These are phyloP conservation scores for Lonchura striata DNA, from an alignment of 2,113 vertebrate species.

Conservation along the genomic window DNA sequence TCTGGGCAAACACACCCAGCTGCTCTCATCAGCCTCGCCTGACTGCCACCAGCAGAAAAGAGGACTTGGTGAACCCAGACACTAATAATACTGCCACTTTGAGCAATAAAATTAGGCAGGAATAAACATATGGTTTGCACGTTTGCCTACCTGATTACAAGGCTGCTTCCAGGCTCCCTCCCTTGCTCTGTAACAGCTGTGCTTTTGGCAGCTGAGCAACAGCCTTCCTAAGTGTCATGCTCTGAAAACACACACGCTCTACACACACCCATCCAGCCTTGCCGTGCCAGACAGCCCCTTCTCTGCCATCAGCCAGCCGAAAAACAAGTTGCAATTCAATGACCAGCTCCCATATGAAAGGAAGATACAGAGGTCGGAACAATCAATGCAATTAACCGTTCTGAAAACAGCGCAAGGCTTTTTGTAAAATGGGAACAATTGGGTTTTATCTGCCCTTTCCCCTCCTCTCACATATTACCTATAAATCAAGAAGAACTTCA, in stretches of 20 bases:
- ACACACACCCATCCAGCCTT: slow-evolving; percentile 12
- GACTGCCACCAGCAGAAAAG: background rate
- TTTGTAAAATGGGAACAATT: background rate
- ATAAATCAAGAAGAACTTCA: background rate
- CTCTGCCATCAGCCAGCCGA: background rate
- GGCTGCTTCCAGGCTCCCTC: slow-evolving; percentile 1
- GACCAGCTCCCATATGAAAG: slow-evolving; percentile 7
- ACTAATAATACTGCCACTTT: background rate
- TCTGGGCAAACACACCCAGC: slow-evolving; percentile 22
- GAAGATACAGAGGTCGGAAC: background rate
- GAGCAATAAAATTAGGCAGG: background rate
- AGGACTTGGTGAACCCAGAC: background rate
- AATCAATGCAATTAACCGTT: background rate
- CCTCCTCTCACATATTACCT: background rate
- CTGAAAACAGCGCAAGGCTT: background rate
- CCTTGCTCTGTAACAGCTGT: slow-evolving; percentile 19
- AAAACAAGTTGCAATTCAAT: slow-evolving; percentile 38
- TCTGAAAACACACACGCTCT: slow-evolving; percentile 24
- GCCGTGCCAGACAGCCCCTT: slow-evolving; percentile 62
- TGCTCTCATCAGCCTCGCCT: background rate
- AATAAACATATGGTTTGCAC: background rate
- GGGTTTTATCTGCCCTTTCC: background rate
- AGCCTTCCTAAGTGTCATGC: slow-evolving; percentile 17
- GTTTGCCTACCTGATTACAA: slow-evolving; percentile 59
- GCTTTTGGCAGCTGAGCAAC: slow-evolving; percentile 33